A percentile compares a stretch with the other conserved stretches of the same genome.
Conservation (phyloP, 1,140 invertebrate species). For the Meteorus sp. region DNA sequence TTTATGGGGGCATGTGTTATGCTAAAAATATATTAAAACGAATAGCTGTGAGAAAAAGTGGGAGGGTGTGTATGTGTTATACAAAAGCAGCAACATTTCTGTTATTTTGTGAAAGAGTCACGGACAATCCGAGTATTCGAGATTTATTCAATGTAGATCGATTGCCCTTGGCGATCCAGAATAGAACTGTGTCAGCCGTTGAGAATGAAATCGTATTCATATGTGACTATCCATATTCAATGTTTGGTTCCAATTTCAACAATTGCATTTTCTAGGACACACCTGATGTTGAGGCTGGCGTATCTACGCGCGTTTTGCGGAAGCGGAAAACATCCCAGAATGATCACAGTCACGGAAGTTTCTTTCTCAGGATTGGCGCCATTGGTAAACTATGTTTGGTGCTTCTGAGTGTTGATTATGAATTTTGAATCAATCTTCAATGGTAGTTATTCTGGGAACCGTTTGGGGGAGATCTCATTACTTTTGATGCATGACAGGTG, state of each 20-base stretch:
- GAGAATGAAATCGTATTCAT: too few relatives aligned
- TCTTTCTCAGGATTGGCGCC: constrained; percentile 93
- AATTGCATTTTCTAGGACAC: constrained; percentile 53
- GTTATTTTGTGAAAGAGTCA: constrained; percentile 2
- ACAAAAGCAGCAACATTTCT: background rate
- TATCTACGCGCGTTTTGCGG: constrained; percentile 67
- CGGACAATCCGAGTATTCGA: background rate
- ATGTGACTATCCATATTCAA: too few relatives aligned
- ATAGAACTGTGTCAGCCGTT: too few relatives aligned
- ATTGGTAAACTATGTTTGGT: constrained; percentile 88
- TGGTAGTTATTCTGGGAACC: too few relatives aligned
- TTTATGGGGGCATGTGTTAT: too few relatives aligned
- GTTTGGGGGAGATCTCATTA: too few relatives aligned
- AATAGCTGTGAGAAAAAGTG: too few relatives aligned
- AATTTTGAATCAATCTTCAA: too few relatives aligned
- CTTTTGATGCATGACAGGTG: too few relatives aligned
- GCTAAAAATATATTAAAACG: too few relatives aligned
- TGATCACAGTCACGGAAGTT: constrained; percentile 91
- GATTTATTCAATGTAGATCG: background rate
- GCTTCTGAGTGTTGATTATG: too few relatives aligned
- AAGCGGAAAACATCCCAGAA: constrained; percentile 91
- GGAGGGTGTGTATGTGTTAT: constrained; percentile 1
- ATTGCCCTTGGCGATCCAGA: constrained; percentile 13
- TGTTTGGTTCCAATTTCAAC: background rate
- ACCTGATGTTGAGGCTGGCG: constrained; percentile 71